Evolutionary conservation across 2,113 vertebrate species (phyloP), one percentile per base, ranked within the genome.

Genomic region (Elgaria multicarinata): DNA sequence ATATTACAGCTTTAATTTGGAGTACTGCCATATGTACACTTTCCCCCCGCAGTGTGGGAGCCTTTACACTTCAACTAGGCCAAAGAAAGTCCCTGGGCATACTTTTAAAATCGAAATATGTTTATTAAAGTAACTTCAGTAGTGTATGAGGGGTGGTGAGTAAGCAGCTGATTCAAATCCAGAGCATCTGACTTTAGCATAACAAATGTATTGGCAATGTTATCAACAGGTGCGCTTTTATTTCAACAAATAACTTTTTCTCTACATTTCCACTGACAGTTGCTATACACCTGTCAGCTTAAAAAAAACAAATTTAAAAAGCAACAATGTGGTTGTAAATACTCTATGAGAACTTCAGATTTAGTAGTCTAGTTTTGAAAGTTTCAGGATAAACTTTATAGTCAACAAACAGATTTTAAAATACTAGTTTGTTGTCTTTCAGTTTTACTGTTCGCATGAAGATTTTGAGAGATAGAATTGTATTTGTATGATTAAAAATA

Each of bases 201-300:
- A 42, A 42, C 18, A 13, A 87, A n/a, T 28, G 31, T 50, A 16
- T 55, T 58, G 26, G 26, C 46, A 2, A 1, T 74, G 36, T 88
- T 44, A 80, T 46, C n/a, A 71, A 42, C 50, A 72, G 64, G 66
- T 71, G n/a, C 12, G 72, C 10, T 58, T 71, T 81, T 72, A 53
- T 81, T 39, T 33, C 58, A 81, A 58, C 28, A 81, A 81, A 86
- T 74, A 44, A 58, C n/a, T 2, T 74, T 74, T 62, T 81, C 62
- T 58, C 9, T n/a, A 2, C 6, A 24, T 69, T 36, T 58, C 58
- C 50, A 82, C 20, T 62, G 16, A 22, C 85, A 86, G 6, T 20
- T 20, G 14, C 53, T 88, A 72, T 88, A 36, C 87, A 74, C 28
- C 64, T 72, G 53, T 88, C 67, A 82, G 46, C 16, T 74, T 74